Percentiles rank a stretch among this genome's conserved stretches.
phyloP scores from a whole-genome alignment of 2,797 vertebrate genomes.

The Hirundo rustica region DNA sequence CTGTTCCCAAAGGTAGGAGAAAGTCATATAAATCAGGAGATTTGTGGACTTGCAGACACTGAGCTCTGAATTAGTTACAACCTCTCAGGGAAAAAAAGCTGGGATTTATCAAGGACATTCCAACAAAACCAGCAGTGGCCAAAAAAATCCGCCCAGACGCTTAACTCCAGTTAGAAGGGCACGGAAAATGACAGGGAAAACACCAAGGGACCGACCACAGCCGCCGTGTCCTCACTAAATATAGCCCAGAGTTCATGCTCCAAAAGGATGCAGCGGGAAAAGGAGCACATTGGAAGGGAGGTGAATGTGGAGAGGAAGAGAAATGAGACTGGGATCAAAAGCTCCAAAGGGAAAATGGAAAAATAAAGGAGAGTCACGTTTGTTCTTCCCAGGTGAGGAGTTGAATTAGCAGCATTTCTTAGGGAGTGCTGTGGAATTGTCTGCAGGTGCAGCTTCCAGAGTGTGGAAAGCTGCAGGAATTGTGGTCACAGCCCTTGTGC shows the following conservation, averaged over 20 bases:
- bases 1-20: not conserved
- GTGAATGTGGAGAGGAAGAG: not conserved
- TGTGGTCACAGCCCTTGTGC: not conserved
- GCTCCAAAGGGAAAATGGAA: not conserved
- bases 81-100: not conserved
- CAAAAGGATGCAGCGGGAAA: not conserved
- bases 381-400: not conserved
- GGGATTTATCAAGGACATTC: slow-evolving; percentile 43
- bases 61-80: slow-evolving; percentile 6
- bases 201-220: not conserved
- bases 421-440: not conserved
- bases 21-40: not conserved
- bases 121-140: not conserved
- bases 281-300: not conserved
- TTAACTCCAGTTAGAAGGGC: slow-evolving; percentile 2
- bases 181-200: slow-evolving; percentile 21
- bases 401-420: not conserved
- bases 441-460: not conserved
- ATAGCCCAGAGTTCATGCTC: not conserved
- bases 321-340: not conserved
- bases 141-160: not conserved
- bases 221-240: slow-evolving; percentile 22
- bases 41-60: fast-evolving
- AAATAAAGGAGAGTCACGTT: not conserved
- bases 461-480: not conserved